phyloP scores from a whole-genome alignment of 2,797 vertebrate species.

The Hyperoplus immaculatus region DNA sequence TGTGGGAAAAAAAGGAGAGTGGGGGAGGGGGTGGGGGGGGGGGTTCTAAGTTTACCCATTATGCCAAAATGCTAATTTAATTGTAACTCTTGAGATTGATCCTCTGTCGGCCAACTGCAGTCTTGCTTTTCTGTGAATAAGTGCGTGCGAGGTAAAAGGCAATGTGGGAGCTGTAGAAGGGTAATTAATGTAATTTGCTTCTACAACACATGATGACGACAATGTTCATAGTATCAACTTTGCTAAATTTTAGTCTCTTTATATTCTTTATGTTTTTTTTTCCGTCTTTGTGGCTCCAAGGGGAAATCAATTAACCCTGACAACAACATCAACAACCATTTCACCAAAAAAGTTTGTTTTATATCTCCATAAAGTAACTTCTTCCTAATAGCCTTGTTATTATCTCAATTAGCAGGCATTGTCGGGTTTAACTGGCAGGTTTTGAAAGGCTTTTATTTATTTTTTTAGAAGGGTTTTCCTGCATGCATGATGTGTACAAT shows the following conservation, averaged over 20 bases:
- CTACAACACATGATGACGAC: neutral
- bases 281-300: neutral
- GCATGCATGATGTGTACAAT: neutral
- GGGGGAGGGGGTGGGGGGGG: no score
- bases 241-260: conserved; percentile 18
- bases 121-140: conserved; percentile 31
- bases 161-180: conserved; percentile 28
- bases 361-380: neutral
- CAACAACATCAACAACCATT: neutral
- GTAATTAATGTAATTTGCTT: conserved; percentile 16
- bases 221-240: neutral
- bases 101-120: conserved; percentile 22
- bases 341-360: neutral
- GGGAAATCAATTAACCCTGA: neutral
- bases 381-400: neutral
- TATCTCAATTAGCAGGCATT: neutral
- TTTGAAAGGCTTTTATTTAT: conserved; percentile 10
- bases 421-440: neutral
- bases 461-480: neutral
- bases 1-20: conserved; percentile 61
- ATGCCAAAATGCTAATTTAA: conserved; percentile 53
- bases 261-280: conserved; percentile 1
- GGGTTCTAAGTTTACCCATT: conserved; percentile 33
- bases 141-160: conserved; percentile 24
- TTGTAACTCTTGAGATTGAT: conserved; percentile 26